Conservation (phyloP, 2,797 vertebrate genomes). For the Mormyrops boulengeri region DNA sequence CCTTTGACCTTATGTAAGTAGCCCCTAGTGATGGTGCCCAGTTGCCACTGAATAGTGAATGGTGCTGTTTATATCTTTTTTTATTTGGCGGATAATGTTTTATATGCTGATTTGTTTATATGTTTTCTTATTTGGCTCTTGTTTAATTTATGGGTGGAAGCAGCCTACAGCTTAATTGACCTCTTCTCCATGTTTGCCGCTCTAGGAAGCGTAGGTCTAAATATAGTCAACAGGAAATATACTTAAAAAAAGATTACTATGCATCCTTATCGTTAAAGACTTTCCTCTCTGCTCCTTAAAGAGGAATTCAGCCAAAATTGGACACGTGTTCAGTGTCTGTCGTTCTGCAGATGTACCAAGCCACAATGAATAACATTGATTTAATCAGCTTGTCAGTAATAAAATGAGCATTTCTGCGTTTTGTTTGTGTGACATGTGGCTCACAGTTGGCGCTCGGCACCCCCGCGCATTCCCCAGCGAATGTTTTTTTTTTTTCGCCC, state of each 20-base stretch:
- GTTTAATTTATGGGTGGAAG: not conserved
- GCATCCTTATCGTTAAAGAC: not conserved
- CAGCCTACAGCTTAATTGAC: not conserved
- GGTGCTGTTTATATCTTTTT: not conserved
- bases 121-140: not conserved
- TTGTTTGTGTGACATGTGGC: not conserved
- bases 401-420: not conserved
- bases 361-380: not conserved
- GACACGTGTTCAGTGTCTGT: not conserved
- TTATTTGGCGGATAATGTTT: not conserved
- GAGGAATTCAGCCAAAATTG: not conserved
- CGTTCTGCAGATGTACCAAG: not conserved
- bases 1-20: not conserved
- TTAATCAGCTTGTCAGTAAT: not conserved
- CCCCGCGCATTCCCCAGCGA: not conserved
- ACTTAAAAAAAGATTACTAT: not conserved
- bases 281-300: not conserved
- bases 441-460: not conserved
- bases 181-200: not conserved
- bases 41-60: not conserved
- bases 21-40: not conserved
- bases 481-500: not conserved
- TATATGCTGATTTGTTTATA: not conserved
- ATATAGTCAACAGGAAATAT: not conserved
- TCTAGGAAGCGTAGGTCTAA: not conserved